Evolutionary conservation across 2,888 invertebrate genomes (phyloP).

Genomic region (Nephrotoma guestfalica): DNA sequence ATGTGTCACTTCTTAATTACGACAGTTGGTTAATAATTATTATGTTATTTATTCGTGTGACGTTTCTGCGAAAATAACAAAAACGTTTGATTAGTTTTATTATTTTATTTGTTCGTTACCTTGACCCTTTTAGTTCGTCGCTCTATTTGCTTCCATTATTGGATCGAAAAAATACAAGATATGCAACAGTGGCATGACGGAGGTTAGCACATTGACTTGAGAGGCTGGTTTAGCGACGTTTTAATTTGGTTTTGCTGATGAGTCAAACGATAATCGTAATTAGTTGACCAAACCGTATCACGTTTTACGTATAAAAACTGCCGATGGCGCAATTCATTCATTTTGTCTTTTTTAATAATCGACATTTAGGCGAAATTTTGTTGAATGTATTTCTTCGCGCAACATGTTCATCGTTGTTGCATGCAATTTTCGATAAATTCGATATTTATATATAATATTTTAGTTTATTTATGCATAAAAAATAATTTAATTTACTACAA

Average conservation of each 20-base stretch:
- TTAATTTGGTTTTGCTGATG: neutral
- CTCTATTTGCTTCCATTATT: neutral
- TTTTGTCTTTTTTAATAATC: neutral
- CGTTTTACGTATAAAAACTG: too few relatives aligned
- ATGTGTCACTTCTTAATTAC: neutral
- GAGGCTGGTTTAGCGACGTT: too few relatives aligned
- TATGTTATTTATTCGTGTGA: neutral
- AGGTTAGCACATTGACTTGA: neutral
- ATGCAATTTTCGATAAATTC: neutral
- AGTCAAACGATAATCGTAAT: too few relatives aligned
- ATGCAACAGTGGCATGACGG: neutral
- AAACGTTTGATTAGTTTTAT: neutral
- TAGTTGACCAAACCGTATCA: too few relatives aligned
- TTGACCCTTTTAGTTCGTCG: neutral
- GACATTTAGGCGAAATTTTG: neutral
- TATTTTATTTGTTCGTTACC: neutral
- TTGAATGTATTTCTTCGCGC: neutral
- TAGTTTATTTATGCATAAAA: neutral
- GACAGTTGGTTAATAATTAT: neutral
- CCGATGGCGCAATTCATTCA: too few relatives aligned
- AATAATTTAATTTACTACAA: neutral
- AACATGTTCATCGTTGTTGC: neutral
- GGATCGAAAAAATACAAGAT: neutral
- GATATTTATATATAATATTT: neutral
- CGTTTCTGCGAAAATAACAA: neutral